Base-by-base conservation (phyloP, 2,113 vertebrate genomes). In the Alexandromys fortis region DNA sequence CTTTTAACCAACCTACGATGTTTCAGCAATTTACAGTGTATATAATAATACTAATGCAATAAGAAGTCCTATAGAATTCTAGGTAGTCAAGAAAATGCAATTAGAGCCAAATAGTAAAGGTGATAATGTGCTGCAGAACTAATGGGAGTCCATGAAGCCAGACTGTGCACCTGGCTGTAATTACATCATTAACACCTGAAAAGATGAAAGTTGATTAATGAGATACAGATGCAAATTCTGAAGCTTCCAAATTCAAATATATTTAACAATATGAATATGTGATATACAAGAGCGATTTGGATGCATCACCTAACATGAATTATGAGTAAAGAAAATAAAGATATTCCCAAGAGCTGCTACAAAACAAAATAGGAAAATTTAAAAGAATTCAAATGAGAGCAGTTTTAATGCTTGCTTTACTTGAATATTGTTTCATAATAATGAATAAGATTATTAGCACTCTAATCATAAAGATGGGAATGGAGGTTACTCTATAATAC, bases 121-220 rank as follows among this genome's bases (percentile, higher is more conserved):
- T 94, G 65, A 96, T 96, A 86, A 94, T 61, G 65, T 96, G 79
- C 81, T 89, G 28, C 52, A 83, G 10, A 88, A 94, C 67, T 94
- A 93, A 95, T 91, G 96, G 95, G 75, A 96, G 96, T 90, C 86
- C 45, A 77, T 92, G 75, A 96, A 94, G 24, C 26, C 70, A 90
- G 58, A 11, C 28, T 72, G 12, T 90, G 83, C 95, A 97, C 90
- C 97, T 97, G 94, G 95, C 77, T 49, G 67, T 96, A 94, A 97
- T 97, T 93, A 97, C 30, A 89, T 93, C 42, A 92, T 85, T 88
- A 95, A 94, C 92, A 97, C 93, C 93, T 88, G 88, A 97, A 68
- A 35, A 97, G 97, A 92, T 93, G 81, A 93, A 93, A 96, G 89
- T 88, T 97, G 94, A 97, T 97, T 96, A 97, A 97, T 96, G 95